Evolutionary conservation across 2,888 invertebrate species (phyloP).

Genomic region (Cephus pulcher): DNA sequence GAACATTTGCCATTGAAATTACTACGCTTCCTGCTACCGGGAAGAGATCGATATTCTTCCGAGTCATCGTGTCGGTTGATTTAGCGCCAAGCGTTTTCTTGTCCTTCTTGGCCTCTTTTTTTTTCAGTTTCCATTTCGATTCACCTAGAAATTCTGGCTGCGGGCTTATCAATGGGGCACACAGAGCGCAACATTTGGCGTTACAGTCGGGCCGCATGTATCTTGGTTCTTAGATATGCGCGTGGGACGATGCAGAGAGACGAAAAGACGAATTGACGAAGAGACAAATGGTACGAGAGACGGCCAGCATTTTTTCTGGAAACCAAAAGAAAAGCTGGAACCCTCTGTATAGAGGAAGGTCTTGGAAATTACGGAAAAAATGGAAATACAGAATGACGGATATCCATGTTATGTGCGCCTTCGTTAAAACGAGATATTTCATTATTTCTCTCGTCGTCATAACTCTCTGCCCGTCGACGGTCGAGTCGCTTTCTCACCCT

Average conservation of each 20-base stretch:
- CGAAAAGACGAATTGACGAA: background rate
- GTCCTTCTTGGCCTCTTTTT: background rate
- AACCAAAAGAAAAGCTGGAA: background rate
- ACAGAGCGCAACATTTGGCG: background rate
- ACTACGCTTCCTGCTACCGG: background rate
- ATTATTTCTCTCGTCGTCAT: slow-evolving; percentile 21
- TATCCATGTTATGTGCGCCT: slow-evolving; percentile 22
- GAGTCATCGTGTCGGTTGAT: background rate
- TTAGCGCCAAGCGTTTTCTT: background rate
- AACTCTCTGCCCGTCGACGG: background rate
- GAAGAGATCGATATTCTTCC: background rate
- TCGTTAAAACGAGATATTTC: slow-evolving; percentile 28
- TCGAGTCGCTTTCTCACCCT: background rate
- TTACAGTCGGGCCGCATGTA: background rate
- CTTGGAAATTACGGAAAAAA: background rate
- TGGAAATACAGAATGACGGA: slow-evolving; percentile 21
- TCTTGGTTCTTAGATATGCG: too few relatives aligned
- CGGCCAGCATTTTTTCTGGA: background rate
- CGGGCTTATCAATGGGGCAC: background rate
- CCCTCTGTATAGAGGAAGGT: too few relatives aligned
- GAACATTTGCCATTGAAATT: background rate
- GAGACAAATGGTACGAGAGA: background rate
- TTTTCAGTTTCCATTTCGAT: background rate
- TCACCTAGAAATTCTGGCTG: background rate
- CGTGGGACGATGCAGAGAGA: background rate